Conservation (phyloP, 2,113 vertebrate genomes). For the Stictonetta naevosa region DNA sequence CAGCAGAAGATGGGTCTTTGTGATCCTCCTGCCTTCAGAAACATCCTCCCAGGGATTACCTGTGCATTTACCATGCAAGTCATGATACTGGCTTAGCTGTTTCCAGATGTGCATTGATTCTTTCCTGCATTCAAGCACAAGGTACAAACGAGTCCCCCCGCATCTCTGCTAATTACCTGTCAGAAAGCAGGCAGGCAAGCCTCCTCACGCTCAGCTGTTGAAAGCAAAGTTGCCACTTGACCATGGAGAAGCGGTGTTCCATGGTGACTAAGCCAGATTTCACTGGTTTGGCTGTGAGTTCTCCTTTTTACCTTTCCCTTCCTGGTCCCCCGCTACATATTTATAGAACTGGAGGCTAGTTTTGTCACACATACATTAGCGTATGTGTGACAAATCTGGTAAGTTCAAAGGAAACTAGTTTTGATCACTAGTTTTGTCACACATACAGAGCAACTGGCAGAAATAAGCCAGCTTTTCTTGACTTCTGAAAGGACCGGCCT, state of each 20-base stretch:
- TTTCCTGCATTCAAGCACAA: accelerated
- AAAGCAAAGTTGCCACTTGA: not conserved
- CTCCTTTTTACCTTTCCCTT: not conserved
- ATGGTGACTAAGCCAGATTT: not conserved
- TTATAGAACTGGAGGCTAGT: not conserved
- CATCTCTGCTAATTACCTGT: not conserved
- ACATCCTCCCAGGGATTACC: not conserved
- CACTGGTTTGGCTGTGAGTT: not conserved
- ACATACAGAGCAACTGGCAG: not conserved
- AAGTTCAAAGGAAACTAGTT: too few relatives aligned
- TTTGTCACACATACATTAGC: not conserved
- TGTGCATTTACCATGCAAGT: not conserved
- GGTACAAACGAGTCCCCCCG: too few relatives aligned
- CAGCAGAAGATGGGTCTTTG: not conserved
- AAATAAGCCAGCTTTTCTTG: not conserved
- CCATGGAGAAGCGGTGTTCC: not conserved
- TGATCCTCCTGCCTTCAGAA: not conserved
- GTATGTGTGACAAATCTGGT: too few relatives aligned
- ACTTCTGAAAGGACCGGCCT: not conserved
- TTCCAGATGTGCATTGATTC: not conserved
- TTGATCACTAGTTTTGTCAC: not conserved
- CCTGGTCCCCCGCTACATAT: not conserved
- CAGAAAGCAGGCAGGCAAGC: not conserved
- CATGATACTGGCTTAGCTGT: not conserved
- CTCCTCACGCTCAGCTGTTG: not conserved